phyloP scores from a whole-genome alignment of 2,888 invertebrate species.

The Mesorhabditis spiculigera region DNA sequence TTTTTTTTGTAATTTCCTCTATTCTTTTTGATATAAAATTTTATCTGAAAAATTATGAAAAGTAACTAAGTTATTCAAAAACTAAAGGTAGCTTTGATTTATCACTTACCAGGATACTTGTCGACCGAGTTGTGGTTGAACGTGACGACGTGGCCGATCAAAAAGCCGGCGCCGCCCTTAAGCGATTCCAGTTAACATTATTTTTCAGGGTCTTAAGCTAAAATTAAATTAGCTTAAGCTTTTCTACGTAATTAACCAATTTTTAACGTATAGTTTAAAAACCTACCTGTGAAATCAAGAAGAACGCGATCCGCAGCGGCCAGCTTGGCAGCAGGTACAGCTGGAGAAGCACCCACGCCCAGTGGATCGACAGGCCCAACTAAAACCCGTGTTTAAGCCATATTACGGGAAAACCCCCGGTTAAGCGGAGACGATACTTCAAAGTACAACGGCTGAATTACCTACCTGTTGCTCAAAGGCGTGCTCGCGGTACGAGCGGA shows the following conservation, averaged over 20 bases:
- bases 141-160: conserved; percentile 54
- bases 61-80: background rate
- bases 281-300: conserved; percentile 45
- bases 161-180: conserved; percentile 32
- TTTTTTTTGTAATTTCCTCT: background rate
- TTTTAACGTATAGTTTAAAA: background rate
- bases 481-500: conserved; percentile 31
- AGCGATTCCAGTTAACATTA: background rate
- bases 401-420: too few species aligned
- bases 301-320: conserved; percentile 40
- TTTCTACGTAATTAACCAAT: too few species aligned
- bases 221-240: background rate
- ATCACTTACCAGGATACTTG: conserved; percentile 47
- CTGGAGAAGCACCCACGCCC: conserved; percentile 51
- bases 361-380: conserved; percentile 41
- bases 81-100: background rate
- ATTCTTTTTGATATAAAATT: too few species aligned
- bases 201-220: background rate
- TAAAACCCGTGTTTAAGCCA: too few species aligned
- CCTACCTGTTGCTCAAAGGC: conserved; percentile 38
- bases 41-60: background rate
- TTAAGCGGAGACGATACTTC: too few species aligned
- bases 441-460: too few species aligned
- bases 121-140: conserved; percentile 57
- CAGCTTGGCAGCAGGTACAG: conserved; percentile 45